phyloP scores from a whole-genome alignment of 1,140 invertebrate species.

The Vanessa tameamea region DNA sequence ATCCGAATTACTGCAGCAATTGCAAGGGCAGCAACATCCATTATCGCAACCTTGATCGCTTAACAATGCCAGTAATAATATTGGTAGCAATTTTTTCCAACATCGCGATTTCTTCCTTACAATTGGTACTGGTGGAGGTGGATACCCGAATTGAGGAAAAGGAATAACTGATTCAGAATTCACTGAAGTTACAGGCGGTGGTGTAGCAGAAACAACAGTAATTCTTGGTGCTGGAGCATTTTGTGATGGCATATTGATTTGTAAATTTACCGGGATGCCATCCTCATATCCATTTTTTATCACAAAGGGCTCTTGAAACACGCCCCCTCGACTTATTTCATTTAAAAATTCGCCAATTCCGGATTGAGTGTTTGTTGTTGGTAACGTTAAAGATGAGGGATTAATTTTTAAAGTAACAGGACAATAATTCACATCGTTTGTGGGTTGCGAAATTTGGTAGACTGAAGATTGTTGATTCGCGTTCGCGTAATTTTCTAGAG shows the following conservation, averaged over 20 bases:
- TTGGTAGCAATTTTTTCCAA: constrained; percentile 48
- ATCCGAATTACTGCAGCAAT: constrained; percentile 38
- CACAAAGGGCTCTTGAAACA: constrained; percentile 12
- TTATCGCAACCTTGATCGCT: constrained; percentile 36
- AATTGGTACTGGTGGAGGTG: constrained; percentile 35
- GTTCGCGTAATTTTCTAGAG: constrained; percentile 30
- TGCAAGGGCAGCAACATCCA: constrained; percentile 39
- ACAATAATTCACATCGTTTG: constrained; percentile 11
- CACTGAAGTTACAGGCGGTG: constrained; percentile 14
- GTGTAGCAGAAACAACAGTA: constrained; percentile 42
- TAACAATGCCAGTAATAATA: constrained; percentile 50
- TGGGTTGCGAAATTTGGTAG: constrained; percentile 30
- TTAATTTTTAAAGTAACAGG: constrained; percentile 35
- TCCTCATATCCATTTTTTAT: constrained; percentile 23
- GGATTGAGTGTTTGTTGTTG: constrained; percentile 26
- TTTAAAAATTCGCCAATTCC: constrained; percentile 13
- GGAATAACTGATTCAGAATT: constrained; percentile 10
- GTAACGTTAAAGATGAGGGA: constrained; percentile 18
- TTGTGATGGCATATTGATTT: constrained; percentile 53
- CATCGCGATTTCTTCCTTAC: constrained; percentile 41
- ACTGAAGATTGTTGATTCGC: constrained; percentile 29
- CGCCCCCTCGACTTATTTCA: neutral
- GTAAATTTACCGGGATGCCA: constrained; percentile 42
- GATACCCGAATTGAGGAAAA: constrained; percentile 27
- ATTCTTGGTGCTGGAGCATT: constrained; percentile 37